Percentiles rank a stretch among this genome's conserved stretches.
Conservation (phyloP, 2,888 invertebrate species). For the Ornithoptera alexandrae region DNA sequence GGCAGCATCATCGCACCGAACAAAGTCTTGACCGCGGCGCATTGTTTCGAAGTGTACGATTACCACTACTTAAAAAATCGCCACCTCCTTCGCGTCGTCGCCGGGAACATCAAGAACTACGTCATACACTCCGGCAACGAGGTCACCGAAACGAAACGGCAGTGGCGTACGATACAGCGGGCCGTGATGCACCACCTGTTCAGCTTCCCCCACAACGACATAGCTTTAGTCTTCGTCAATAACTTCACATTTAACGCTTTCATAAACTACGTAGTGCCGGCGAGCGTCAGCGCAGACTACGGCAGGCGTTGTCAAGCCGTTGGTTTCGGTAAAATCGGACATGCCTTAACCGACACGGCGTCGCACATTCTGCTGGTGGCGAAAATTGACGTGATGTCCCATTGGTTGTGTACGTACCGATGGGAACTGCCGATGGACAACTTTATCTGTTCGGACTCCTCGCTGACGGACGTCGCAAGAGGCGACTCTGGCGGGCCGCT, state of each 20-base stretch:
- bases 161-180: conserved; percentile 41
- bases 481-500: conserved; percentile 68
- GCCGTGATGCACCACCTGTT: conserved; percentile 39
- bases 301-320: conserved; percentile 43
- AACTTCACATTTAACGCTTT: conserved; percentile 37
- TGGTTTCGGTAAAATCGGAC: conserved; percentile 49
- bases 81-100: conserved; percentile 44
- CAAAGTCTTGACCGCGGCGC: conserved; percentile 58
- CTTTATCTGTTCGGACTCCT: conserved; percentile 49
- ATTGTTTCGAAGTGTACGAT: conserved; percentile 58
- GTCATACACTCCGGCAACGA: conserved; percentile 42
- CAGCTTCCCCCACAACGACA: conserved; percentile 49
- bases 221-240: conserved; percentile 47
- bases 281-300: conserved; percentile 43
- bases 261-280: conserved; percentile 34
- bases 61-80: conserved; percentile 46
- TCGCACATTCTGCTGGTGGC: conserved; percentile 48
- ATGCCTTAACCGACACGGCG: conserved; percentile 14
- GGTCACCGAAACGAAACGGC: conserved; percentile 37
- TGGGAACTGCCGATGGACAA: conserved; percentile 60
- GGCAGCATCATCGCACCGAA: conserved; percentile 53
- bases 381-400: conserved; percentile 42
- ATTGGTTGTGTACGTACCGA: conserved; percentile 43
- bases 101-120: conserved; percentile 46
- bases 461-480: conserved; percentile 44